A percentile compares a stretch with the other conserved stretches of the same genome.
These are phyloP conservation scores for Rhodeus uyekii DNA, from an alignment of 2,797 vertebrate genomes.

Conservation along the genomic window DNA sequence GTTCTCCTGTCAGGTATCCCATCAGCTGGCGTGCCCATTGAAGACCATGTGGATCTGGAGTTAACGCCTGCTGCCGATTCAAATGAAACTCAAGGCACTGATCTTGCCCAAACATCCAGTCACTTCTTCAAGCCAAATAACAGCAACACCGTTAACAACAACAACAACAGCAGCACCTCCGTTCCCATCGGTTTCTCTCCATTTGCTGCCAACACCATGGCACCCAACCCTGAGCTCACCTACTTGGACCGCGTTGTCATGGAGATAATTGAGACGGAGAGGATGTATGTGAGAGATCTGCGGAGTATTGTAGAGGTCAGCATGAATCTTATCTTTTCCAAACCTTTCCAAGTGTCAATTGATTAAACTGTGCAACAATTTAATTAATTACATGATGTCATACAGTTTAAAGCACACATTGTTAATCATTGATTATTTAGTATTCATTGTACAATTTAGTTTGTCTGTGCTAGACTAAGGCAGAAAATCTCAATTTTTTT, in stretches of 20 bases:
- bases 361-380: too few relatives aligned
- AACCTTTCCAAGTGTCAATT: too few relatives aligned
- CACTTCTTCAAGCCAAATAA: neutral
- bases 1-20: conserved; percentile 63
- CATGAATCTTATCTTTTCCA: neutral
- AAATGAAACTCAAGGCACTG: conserved; percentile 10
- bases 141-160: conserved; percentile 66
- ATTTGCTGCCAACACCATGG: conserved; percentile 69
- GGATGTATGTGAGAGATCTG: conserved; percentile 91
- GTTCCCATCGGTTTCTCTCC: conserved; percentile 67
- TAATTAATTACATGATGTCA: too few relatives aligned
- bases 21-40: neutral
- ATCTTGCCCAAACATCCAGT: neutral
- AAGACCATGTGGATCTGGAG: conserved; percentile 56
- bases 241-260: conserved; percentile 92
- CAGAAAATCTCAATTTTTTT: too few relatives aligned
- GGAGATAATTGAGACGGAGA: conserved; percentile 95
- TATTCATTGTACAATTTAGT: too few relatives aligned
- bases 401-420: too few relatives aligned
- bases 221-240: conserved; percentile 82
- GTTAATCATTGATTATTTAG: too few relatives aligned
- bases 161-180: conserved; percentile 43
- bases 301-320: conserved; percentile 95
- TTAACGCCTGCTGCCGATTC: conserved; percentile 33
- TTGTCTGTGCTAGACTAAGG: too few relatives aligned